Evolutionary conservation across 2,113 vertebrate genomes (phyloP).

Genomic region (Ceratotherium simum): DNA sequence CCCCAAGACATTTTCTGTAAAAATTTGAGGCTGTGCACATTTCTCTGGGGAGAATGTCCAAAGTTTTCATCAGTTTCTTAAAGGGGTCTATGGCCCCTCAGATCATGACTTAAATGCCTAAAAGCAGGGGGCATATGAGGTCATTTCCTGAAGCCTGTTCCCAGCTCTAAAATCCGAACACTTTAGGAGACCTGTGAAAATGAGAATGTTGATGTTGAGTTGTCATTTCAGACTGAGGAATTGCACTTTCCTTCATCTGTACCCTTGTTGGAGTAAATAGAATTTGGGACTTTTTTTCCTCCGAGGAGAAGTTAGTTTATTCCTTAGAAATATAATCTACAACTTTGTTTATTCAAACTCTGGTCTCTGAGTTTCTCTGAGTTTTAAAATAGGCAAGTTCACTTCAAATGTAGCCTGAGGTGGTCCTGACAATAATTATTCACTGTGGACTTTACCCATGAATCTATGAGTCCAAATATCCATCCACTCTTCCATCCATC

Average conservation of each 20-base stretch:
- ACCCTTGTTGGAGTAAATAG: conserved; percentile 64
- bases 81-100: not conserved
- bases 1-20: not conserved
- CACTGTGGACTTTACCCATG: not conserved
- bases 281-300: conserved; percentile 63
- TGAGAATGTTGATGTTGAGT: conserved; percentile 68
- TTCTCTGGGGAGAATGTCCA: not conserved
- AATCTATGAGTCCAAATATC: not conserved
- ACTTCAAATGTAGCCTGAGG: conserved; percentile 57
- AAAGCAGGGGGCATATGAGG: conserved; percentile 30
- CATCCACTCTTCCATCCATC: not conserved
- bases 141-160: conserved; percentile 61
- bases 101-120: not conserved
- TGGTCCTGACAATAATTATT: conserved; percentile 49
- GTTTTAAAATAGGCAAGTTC: conserved; percentile 66
- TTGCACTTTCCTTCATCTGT: conserved; percentile 71
- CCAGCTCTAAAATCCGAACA: conserved; percentile 8
- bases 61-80: conserved; percentile 33
- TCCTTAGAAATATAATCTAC: conserved; percentile 78
- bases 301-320: conserved; percentile 71
- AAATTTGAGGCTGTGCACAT: not conserved
- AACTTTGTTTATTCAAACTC: conserved; percentile 76
- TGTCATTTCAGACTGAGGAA: conserved; percentile 71
- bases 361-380: conserved; percentile 61
- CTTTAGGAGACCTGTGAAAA: conserved; percentile 18